Evolutionary conservation across 2,888 invertebrate species (phyloP), one percentile per base, ranked within the genome.

Genomic region (Caenorhabditis afra): DNA sequence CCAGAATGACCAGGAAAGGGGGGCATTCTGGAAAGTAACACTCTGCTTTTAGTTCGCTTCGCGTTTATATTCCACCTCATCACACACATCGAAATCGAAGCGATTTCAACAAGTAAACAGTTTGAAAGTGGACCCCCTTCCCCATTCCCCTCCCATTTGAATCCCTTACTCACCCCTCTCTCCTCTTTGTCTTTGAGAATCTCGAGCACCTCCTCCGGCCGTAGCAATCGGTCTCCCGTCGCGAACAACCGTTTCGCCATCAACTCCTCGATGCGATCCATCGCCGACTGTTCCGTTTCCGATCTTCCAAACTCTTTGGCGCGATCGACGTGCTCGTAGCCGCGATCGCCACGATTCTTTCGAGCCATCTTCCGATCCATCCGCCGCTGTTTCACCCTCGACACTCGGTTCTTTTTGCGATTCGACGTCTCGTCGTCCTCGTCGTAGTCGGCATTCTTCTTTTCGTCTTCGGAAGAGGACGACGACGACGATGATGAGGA

Each of bases 11-110:
- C 16, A 59, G 41, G 39, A 18, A 66, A 20, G 20, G 44, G 1
- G 12, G 14, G 23, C 18, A 41, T 66, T 22, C 44, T 70, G 61
- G 61, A 61, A 61, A 70, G 70, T 61, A 47, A 68, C 68, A 68
- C 68, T 68, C 68, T 59, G 68, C 68, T 68, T 68, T 68, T 52
- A 10, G n/a, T 65, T 67, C 66, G 57, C 62, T 55, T 68, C 68
- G 76, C 71, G n/a, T 61, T 71, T 62, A 53, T 71, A 5, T 71
- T 49, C 61, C 62, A 62, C 71, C 18, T 50, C 44, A 49, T 3
- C 50, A 35, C 10, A 29, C 29, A 29, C 4, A 3, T 7, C 29
- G 29, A 29, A 29, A 29, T 29, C 29, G 29, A n/a, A n/a, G n/a
- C n/a, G n/a, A n/a, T n/a, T n/a, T n/a, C n/a, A n/a, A n/a, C n/a